Evolutionary conservation across 2,113 vertebrate genomes (phyloP), one percentile per base, ranked within the genome.

Genomic region (Xiphorhynchus elegans): DNA sequence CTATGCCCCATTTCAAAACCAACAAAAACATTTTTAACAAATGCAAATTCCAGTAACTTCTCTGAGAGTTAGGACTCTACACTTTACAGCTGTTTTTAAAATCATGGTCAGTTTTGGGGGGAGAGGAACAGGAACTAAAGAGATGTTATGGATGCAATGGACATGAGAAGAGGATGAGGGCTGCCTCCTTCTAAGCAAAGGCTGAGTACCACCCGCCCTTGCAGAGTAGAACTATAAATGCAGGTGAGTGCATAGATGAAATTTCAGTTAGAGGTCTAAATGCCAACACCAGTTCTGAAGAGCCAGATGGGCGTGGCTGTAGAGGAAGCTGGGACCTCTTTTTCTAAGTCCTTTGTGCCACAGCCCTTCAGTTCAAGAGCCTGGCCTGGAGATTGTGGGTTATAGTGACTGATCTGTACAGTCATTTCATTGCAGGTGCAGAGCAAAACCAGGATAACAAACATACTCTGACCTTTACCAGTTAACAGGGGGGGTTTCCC

Each of bases 341-440:
- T 80, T 63, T 33, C 6, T 3, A 63, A 75, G n/a, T 35, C 14
- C 29, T 7, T 72, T 68, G 19, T 82, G 46, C 68, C 39, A 24
- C 35, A 84, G 40, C 1, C 1, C 18, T 87, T 68, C 56, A 44
- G 37, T 52, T 78, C 50, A 46, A 87, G 63, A 62, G 60, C 40
- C 18, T 66, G 25, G 66, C 18, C 17, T 1, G 1, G 2, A 13
- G 46, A 87, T 4, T 1, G 9, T 60, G 13, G 13, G 46, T 5
- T 84, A 33, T 58, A 49, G 52, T 11, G 39, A 50, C 1, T 21
- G 18, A 0, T 33, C 14, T 0, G 0, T 59, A 19, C 8, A 6
- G 29, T 53, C 11, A 3, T 79, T 87, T 89, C 28, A 28, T 29
- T 29, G 3, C 7, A 23, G 17, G 13, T 33, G 10, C 79, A 72